A percentile compares a stretch with the other conserved stretches of the same genome.
phyloP scores from a whole-genome alignment of 53 echinoderm and acorn worm species.

The Paracentrotus lividus region DNA sequence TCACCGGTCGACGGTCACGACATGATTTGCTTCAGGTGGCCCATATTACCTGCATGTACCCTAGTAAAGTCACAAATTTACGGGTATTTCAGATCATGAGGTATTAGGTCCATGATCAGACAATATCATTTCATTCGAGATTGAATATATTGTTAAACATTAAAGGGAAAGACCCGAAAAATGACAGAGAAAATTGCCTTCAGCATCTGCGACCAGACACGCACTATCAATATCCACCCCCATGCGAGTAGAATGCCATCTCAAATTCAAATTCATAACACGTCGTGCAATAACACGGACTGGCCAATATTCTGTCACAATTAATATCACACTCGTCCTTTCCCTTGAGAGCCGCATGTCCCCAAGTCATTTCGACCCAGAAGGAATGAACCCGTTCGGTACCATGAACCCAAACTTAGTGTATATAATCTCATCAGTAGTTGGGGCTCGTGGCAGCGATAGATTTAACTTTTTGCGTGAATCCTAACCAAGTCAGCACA shows the following conservation, averaged over 20 bases:
- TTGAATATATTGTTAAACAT: too few species aligned
- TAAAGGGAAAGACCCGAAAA: not conserved
- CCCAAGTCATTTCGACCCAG: slow-evolving; percentile 2
- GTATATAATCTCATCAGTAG: not conserved
- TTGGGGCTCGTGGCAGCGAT: not conserved
- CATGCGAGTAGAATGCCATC: slow-evolving; percentile 19
- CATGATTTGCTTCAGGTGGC: too few species aligned
- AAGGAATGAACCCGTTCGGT: not conserved
- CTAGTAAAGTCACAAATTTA: too few species aligned
- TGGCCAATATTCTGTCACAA: slow-evolving; percentile 32
- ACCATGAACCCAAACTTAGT: not conserved
- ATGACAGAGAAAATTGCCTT: not conserved
- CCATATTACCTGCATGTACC: too few species aligned
- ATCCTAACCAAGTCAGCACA: not conserved
- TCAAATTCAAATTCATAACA: slow-evolving; percentile 41
- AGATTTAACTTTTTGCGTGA: not conserved
- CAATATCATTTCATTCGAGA: too few species aligned
- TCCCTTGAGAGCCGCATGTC: not conserved
- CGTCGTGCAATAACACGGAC: slow-evolving; percentile 3
- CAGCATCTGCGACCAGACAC: slow-evolving; percentile 24
- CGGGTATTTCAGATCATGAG: too few species aligned
- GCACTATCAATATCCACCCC: slow-evolving; percentile 28
- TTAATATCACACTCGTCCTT: slow-evolving; percentile 48
- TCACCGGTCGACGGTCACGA: too few species aligned
- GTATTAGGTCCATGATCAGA: too few species aligned